Percentiles rank a stretch among this genome's conserved stretches.
These are phyloP conservation scores for Dromococcyx pavoninus DNA, from an alignment of 2,797 vertebrate species.

Conservation along the genomic window DNA sequence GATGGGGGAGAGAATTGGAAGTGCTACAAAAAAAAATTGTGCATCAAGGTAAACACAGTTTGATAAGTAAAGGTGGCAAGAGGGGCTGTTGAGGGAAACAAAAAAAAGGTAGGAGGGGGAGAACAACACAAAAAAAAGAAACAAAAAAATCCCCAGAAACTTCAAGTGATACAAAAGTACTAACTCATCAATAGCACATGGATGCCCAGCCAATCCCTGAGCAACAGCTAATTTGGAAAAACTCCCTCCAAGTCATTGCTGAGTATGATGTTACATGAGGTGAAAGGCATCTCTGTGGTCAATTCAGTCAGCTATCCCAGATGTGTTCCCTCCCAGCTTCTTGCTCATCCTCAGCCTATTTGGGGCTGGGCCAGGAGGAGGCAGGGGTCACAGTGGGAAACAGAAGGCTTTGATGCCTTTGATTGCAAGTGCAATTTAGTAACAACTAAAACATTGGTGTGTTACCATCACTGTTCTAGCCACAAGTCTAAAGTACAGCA, in stretches of 20 bases:
- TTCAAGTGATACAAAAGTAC: neutral
- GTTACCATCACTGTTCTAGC: neutral
- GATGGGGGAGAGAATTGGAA: neutral
- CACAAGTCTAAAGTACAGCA: neutral
- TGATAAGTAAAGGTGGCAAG: neutral
- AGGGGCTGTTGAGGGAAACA: accelerated
- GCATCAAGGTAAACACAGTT: neutral
- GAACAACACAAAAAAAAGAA: no score
- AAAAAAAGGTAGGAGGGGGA: no score
- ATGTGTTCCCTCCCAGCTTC: neutral
- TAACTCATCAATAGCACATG: neutral
- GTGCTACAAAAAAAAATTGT: neutral
- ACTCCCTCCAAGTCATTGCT: neutral
- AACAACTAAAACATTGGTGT: neutral
- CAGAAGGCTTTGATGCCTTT: neutral
- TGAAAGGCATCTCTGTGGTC: neutral
- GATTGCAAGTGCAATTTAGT: neutral
- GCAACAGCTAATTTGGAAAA: neutral
- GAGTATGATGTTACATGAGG: neutral
- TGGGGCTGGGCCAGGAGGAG: no score
- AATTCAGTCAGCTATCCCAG: neutral
- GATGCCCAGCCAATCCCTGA: neutral
- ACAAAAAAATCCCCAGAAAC: neutral
- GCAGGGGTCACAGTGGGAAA: neutral
- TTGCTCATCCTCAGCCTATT: neutral